A percentile compares a stretch with the other conserved stretches of the same genome.
These are phyloP conservation scores for Lordiphosa andalusiaca DNA, from an alignment of 2,888 invertebrate genomes.

Conservation along the genomic window DNA sequence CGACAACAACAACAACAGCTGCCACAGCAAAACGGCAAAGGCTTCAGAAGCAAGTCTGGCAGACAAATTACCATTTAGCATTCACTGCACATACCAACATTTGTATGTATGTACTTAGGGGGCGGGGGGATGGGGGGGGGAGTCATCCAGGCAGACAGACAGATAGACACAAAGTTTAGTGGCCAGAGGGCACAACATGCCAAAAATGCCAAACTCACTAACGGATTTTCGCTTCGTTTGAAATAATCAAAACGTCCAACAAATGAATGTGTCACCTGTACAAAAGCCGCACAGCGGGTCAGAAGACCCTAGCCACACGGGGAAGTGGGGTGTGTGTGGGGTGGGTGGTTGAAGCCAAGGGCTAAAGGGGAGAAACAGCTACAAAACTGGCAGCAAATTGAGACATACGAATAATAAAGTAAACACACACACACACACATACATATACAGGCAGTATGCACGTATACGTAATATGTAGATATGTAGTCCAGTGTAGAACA, in stretches of 20 bases:
- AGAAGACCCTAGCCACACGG: too few species aligned
- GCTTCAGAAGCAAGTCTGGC: constrained; percentile 41
- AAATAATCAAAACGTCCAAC: constrained; percentile 67
- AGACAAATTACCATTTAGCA: constrained; percentile 62
- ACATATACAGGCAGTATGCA: background rate
- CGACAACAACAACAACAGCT: background rate
- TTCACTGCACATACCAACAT: constrained; percentile 4
- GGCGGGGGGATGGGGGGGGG: background rate
- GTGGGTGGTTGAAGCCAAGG: constrained; percentile 21
- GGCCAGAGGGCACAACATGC: constrained; percentile 31
- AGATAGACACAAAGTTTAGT: constrained; percentile 2
- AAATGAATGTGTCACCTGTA: constrained; percentile 69
- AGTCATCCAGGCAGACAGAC: background rate
- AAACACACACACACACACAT: constrained; percentile 12
- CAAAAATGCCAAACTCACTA: constrained; percentile 44
- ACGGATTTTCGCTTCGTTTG: constrained; percentile 55
- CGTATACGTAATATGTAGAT: constrained; percentile 9
- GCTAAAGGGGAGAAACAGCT: constrained; percentile 40
- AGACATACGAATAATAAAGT: constrained; percentile 48
- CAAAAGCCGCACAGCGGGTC: constrained; percentile 36
- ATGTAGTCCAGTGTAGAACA: constrained; percentile 5
- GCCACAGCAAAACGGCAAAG: constrained; percentile 7
- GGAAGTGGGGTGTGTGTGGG: too few species aligned
- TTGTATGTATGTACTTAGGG: constrained; percentile 4
- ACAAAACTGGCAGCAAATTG: constrained; percentile 36